Base-by-base conservation (phyloP, 1,140 invertebrate species). In the Cotesia chilonis region DNA sequence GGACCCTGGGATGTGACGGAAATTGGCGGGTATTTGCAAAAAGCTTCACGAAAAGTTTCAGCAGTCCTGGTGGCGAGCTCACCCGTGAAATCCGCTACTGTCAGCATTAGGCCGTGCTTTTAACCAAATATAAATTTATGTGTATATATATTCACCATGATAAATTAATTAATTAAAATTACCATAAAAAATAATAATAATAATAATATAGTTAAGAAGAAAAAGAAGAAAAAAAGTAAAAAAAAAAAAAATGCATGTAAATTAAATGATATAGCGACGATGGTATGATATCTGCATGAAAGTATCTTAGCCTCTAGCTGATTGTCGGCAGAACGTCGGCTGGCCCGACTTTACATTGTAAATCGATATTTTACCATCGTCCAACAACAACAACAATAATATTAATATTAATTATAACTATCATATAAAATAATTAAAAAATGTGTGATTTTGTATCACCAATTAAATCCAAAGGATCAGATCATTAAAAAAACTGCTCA, bases 1-100 rank as follows among this genome's bases (percentile, higher is more conserved):
- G 69, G 88, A 90, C 77, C 87, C 88, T 89, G 92, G 92, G 83
- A 94, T 94, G 92, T 94, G 93, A 94, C 93, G 93, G 92, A 94
- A 92, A 92, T 90, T 94, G 88, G 88, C 92, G 83, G 92, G 92
- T 89, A 91, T 94, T 87, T 94, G 92, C 88, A 93, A 91, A 88
- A 94, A 94, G 90, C 89, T 94, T 85, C 90, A 92, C 87, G 93
- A 94, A 87, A 94, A 93, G 87, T 92, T 94, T 88, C 92, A 94
- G 87, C 91, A 86, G 78, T 82, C 90, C 83, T 93, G 91, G 91
- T 92, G 92, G 92, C 90, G 89, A 82, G 89, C 91, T 80, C 90
- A 90, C 85, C 90, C 91, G 87, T 91, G 88, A 89, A 75, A 74
- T 47, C 59, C 54, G 54, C 54, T 68, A 59, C 37, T 20, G 37